Conservation (phyloP, 1,140 invertebrate species). For the Zophobas morio region DNA sequence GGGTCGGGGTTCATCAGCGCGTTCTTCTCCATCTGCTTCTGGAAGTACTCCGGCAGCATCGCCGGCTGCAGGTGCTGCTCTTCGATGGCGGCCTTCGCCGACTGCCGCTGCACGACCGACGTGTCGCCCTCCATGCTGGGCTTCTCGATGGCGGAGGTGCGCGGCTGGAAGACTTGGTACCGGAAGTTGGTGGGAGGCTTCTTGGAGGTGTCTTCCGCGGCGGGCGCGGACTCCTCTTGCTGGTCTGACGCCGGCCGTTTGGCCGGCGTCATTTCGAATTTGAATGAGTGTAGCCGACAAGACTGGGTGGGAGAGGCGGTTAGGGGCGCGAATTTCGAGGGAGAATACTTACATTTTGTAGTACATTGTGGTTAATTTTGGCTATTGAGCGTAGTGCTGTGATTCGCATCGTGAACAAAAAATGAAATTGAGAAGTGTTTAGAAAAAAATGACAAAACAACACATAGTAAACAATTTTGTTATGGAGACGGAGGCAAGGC, state of each 20-base stretch:
- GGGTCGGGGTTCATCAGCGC: conserved; percentile 30
- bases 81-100: conserved; percentile 26
- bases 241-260: neutral
- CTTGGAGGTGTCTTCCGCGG: conserved; percentile 1
- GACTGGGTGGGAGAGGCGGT: neutral
- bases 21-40: conserved; percentile 39
- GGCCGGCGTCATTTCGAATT: conserved; percentile 35
- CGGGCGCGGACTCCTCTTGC: conserved; percentile 14
- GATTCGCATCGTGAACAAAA: conserved; percentile 61
- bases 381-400: conserved; percentile 42
- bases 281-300: conserved; percentile 24
- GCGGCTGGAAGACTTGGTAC: conserved; percentile 55
- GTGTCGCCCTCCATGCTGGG: conserved; percentile 19
- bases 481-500: conserved; percentile 1
- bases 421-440: conserved; percentile 2
- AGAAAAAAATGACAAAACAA: conserved; percentile 38
- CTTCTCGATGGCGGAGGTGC: conserved; percentile 12
- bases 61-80: conserved; percentile 20
- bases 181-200: conserved; percentile 37
- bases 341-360: conserved; percentile 48
- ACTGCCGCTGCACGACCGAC: conserved; percentile 18
- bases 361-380: conserved; percentile 50
- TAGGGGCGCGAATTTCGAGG: neutral
- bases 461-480: conserved; percentile 11
- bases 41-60: conserved; percentile 43